Percentiles rank a stretch among this genome's conserved stretches.
Evolutionary conservation across 2,113 vertebrate species (phyloP).

Genomic region (Pterocles gutturalis): DNA sequence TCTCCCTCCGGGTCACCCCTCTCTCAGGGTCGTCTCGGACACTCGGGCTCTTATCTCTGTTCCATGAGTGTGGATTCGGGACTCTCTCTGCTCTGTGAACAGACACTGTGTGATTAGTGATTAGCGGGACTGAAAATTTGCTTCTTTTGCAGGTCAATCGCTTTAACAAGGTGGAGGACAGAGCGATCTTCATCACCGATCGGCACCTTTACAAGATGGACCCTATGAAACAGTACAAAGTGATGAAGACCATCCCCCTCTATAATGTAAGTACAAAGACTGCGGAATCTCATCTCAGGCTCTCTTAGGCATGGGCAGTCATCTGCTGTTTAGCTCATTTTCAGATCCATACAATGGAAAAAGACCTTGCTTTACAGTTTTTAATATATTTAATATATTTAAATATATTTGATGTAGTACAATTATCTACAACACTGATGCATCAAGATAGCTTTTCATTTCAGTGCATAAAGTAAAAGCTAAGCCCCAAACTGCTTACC

Average conservation of each 20-base stretch:
- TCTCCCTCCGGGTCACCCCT: no score
- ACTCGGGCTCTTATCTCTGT: no score
- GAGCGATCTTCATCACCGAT: conserved; percentile 94
- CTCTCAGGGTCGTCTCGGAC: no score
- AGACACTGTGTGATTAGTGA: neutral
- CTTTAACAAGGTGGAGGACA: conserved; percentile 93
- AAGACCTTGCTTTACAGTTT: neutral
- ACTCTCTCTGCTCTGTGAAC: no score
- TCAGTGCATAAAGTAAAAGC: neutral
- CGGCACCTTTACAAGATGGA: conserved; percentile 98
- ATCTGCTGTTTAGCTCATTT: neutral
- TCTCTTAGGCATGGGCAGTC: neutral
- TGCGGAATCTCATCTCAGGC: neutral
- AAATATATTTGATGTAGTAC: neutral
- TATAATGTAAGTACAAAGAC: conserved; percentile 86
- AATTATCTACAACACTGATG: neutral
- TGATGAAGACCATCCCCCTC: conserved; percentile 96
- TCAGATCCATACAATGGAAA: neutral
- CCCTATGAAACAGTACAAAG: conserved; percentile 92
- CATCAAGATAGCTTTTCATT: neutral
- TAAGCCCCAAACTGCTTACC: neutral
- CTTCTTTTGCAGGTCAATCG: conserved; percentile 88
- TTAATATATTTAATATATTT: neutral
- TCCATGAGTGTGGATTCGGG: no score
- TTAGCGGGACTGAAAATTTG: neutral